These are phyloP conservation scores for Bos indicus DNA, from an alignment of 2,113 vertebrate genomes.

Conservation along the genomic window DNA sequence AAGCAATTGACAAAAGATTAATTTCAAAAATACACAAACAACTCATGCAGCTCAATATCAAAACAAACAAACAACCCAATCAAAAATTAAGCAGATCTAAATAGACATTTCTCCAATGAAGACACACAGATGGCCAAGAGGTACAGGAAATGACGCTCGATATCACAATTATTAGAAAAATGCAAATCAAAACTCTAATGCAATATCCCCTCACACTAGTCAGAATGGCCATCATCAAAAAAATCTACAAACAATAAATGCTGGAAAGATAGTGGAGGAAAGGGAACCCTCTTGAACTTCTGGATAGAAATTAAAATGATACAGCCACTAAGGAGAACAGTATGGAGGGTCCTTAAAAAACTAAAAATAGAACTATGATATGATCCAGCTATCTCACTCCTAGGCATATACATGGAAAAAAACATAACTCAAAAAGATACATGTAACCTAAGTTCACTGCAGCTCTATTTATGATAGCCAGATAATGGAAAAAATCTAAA, in stretches of 20 bases:
- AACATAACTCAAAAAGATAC: background rate
- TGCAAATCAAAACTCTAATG: background rate
- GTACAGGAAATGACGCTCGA: background rate
- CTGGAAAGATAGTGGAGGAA: background rate
- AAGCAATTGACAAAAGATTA: background rate
- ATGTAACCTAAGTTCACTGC: background rate
- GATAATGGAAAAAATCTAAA: background rate
- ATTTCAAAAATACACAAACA: background rate
- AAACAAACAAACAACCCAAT: background rate
- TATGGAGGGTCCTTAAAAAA: background rate
- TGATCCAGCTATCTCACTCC: background rate
- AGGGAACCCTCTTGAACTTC: background rate
- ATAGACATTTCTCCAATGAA: background rate
- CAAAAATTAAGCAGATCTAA: background rate
- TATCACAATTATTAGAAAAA: background rate
- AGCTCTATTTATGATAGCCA: background rate
- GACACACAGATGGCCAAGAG: background rate
- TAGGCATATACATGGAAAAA: background rate
- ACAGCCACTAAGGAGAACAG: background rate
- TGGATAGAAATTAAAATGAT: background rate
- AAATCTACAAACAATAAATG: background rate
- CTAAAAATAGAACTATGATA: background rate
- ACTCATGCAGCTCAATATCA: background rate
- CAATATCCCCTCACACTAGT: background rate
- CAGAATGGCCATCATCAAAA: background rate